Base-by-base conservation (phyloP, 2,888 invertebrate species). In the Orchestes rusci region DNA sequence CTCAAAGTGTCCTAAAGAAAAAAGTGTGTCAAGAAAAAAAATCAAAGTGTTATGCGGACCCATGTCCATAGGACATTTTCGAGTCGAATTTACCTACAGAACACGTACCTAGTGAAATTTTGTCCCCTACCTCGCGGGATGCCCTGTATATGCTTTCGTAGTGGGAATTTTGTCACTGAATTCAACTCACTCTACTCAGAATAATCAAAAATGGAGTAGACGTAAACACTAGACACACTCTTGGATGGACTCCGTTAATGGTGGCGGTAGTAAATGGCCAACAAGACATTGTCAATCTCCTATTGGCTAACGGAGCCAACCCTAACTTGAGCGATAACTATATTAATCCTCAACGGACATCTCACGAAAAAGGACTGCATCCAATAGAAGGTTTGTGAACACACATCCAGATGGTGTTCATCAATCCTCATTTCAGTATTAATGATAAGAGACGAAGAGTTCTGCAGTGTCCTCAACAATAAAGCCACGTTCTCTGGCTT, bases 231-330 rank as follows among this genome's bases (percentile, higher is more conserved):
- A 73, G 83, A 10, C 91, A 92, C 70, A 58, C 72, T 17, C 71
- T 90, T 34, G 93, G 93, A 37, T 93, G 93, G 92, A 89, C 88
- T 10, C 78, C 89, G 17, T 71, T 93, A 20, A 89, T 90, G 70
- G 78, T 82, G 36, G 92, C 92, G 23, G 83, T 85, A 7, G 82
- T 90, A 27, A 89, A 87, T 70, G 81, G 81, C 50, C 79, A 79
- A 60, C 57, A 70, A 12, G 73, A 74, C 13, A 74, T 74, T 44
- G 75, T 83, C 16, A 70, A 71, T 56, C 70, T 77, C 53, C 68
- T 87, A 47, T 63, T 86, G 41, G 70, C 75, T n/a, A 73, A 77
- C 40, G 90, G 90, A n/a, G 90, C 89, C 17, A 80, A 87, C 62
- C 77, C 83, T 1, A 83, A 91, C 68, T 59, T 79, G 20, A 79